Evolutionary conservation across 2,888 invertebrate species (phyloP).

Genomic region (Eupithecia dodoneata): DNA sequence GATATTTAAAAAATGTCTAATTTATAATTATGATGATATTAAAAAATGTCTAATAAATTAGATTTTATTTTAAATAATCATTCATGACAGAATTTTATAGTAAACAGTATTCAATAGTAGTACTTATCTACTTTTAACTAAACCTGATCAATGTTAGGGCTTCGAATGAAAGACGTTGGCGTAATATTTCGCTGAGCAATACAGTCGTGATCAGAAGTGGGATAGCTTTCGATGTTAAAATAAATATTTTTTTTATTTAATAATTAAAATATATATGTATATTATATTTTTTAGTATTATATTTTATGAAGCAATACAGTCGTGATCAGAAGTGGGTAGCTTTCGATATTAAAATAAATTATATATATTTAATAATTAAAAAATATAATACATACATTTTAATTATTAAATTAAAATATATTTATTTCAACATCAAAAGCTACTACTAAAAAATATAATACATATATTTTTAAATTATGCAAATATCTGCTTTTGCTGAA

Average conservation of each 20-base stretch:
- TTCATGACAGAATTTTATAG: not conserved
- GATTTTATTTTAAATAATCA: not conserved
- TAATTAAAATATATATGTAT: too few relatives aligned
- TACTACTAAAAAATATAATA: too few relatives aligned
- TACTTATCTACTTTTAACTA: not conserved
- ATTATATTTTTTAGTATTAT: too few relatives aligned
- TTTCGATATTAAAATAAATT: too few relatives aligned
- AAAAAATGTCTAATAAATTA: not conserved
- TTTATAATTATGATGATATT: not conserved
- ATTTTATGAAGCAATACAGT: too few relatives aligned
- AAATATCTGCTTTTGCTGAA: slow-evolving; percentile 49
- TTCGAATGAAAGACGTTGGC: not conserved
- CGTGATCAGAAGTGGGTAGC: too few relatives aligned
- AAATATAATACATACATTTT: too few relatives aligned
- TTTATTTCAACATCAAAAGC: too few relatives aligned
- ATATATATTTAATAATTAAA: too few relatives aligned
- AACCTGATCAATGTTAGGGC: not conserved
- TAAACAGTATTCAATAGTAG: not conserved
- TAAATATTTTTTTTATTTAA: slow-evolving; percentile 26
- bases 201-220: slow-evolving; percentile 56
- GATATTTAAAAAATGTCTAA: not conserved
- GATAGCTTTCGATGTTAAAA: slow-evolving; percentile 66
- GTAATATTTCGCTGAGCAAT: slow-evolving; percentile 32
- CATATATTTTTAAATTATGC: too few relatives aligned
- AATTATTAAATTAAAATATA: too few relatives aligned